A percentile compares a stretch with the other conserved stretches of the same genome.
These are phyloP conservation scores for Muscicapa comitata DNA, from an alignment of 2,797 vertebrate species.

Conservation along the genomic window DNA sequence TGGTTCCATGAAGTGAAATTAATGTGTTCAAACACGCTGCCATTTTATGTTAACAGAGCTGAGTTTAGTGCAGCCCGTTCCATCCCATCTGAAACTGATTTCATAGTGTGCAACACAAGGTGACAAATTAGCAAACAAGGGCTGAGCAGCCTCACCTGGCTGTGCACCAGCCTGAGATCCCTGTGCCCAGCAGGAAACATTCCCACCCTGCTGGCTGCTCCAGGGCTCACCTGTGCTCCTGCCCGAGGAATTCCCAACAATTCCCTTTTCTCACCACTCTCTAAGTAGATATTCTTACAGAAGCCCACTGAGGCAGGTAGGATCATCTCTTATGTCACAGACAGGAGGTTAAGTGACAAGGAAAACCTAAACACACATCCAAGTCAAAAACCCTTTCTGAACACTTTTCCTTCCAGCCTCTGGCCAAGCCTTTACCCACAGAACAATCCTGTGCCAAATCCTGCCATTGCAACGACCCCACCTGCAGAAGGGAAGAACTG, in stretches of 20 bases:
- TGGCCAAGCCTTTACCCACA: neutral
- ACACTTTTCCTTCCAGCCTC: neutral
- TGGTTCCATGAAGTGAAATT: neutral
- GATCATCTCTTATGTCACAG: neutral
- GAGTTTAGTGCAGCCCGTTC: neutral
- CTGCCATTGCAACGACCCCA: neutral
- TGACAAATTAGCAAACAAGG: neutral
- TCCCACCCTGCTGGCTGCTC: neutral
- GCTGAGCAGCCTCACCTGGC: neutral
- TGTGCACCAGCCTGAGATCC: neutral
- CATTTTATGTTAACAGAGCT: neutral
- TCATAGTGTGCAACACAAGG: neutral
- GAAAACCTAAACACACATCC: neutral
- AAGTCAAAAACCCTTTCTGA: neutral
- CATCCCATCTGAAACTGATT: neutral
- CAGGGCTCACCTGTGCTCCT: neutral
- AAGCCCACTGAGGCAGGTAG: neutral
- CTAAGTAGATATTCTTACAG: rapidly evolving
- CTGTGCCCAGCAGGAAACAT: rapidly evolving
- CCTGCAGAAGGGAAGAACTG: neutral
- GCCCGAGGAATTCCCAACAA: neutral
- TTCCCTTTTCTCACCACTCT: neutral
- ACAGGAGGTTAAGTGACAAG: neutral
- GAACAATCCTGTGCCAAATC: neutral
- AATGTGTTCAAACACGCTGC: constrained; percentile 7